Evolutionary conservation across 2,797 vertebrate species (phyloP).

Genomic region (Chaetophractus vellerosus): DNA sequence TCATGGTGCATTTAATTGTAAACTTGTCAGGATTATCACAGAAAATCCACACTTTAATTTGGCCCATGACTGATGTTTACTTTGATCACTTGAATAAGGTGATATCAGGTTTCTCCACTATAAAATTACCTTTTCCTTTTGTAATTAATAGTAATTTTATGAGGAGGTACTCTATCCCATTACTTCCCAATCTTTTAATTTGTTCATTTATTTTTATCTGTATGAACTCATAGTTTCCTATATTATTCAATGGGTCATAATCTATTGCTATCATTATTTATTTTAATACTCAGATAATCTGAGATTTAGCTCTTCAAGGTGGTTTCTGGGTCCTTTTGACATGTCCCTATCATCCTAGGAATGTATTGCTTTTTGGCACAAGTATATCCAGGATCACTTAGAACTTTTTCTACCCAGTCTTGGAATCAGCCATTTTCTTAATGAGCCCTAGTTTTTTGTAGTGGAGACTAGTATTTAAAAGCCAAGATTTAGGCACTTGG

Average conservation of each 20-base stretch:
- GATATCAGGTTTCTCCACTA: too few relatives aligned
- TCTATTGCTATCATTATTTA: too few relatives aligned
- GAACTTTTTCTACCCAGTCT: background rate
- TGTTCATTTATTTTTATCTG: constrained; percentile 9
- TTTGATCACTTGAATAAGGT: constrained; percentile 12
- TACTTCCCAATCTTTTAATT: constrained; percentile 17
- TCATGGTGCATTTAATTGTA: background rate
- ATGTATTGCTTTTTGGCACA: background rate
- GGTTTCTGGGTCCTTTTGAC: too few relatives aligned
- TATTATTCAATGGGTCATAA: too few relatives aligned
- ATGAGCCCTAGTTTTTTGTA: background rate
- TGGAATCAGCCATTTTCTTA: background rate
- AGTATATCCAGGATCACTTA: background rate
- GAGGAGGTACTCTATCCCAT: background rate
- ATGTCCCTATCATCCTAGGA: background rate
- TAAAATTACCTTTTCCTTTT: background rate
- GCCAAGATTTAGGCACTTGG: background rate
- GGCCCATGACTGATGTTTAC: background rate
- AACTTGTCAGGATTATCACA: constrained; percentile 30
- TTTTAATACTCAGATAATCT: too few relatives aligned
- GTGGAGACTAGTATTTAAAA: background rate
- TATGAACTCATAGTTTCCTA: background rate
- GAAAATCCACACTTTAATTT: background rate
- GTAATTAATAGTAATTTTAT: background rate
- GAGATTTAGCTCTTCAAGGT: too few relatives aligned